Conservation (phyloP, 2,797 vertebrate genomes). For the Danio kyathit region DNA sequence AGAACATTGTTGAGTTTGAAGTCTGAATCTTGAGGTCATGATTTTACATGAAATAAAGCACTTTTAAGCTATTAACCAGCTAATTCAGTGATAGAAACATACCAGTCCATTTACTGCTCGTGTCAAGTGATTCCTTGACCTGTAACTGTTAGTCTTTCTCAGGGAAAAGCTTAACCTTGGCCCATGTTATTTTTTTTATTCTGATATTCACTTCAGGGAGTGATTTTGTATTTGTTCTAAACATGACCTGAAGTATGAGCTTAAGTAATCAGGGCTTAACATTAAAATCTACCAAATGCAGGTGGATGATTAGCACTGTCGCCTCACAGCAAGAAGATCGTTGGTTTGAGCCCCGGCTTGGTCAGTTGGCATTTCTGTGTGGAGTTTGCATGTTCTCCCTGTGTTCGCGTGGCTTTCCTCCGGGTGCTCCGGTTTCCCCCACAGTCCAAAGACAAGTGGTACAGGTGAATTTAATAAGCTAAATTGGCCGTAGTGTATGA, state of each 20-base stretch:
- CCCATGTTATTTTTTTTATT: not conserved
- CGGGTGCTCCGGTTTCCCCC: too few relatives aligned
- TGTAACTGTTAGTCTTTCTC: not conserved
- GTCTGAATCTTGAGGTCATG: slow-evolving; percentile 3
- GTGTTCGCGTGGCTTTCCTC: too few relatives aligned
- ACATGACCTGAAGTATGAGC: slow-evolving; percentile 10
- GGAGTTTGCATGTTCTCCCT: too few relatives aligned
- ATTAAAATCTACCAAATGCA: too few relatives aligned
- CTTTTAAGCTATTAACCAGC: not conserved
- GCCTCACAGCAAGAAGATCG: too few relatives aligned
- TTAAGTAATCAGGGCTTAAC: too few relatives aligned
- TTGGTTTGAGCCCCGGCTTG: too few relatives aligned
- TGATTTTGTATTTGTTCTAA: not conserved
- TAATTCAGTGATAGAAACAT: not conserved
- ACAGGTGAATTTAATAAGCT: too few relatives aligned
- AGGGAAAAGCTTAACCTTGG: slow-evolving; percentile 29
- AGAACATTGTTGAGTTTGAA: not conserved
- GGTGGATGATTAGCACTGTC: too few relatives aligned
- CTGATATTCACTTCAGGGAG: not conserved
- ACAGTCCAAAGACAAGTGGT: too few relatives aligned
- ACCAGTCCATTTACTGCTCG: slow-evolving; percentile 3
- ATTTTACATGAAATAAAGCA: slow-evolving; percentile 12
- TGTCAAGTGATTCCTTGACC: slow-evolving; percentile 37
- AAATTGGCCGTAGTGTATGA: too few relatives aligned
- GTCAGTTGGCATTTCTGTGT: too few relatives aligned